phyloP scores from a whole-genome alignment of 2,888 invertebrate genomes.

The Prosopocoilus inquinatus region DNA sequence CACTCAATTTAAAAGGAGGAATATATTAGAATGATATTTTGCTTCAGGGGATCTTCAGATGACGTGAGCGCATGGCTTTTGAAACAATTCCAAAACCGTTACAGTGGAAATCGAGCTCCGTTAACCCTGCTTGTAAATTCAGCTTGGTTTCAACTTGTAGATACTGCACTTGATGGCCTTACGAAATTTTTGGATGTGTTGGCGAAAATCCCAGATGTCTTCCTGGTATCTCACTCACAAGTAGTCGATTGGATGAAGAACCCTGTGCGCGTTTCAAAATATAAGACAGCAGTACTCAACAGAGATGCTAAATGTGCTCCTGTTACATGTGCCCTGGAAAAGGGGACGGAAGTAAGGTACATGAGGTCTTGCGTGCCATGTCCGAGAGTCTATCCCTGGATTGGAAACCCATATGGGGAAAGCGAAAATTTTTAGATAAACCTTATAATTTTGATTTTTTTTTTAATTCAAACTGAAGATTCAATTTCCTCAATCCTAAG shows the following conservation, averaged over 20 bases:
- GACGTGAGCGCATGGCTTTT: constrained; percentile 49
- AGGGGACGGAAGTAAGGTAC: constrained; percentile 35
- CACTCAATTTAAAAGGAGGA: background rate
- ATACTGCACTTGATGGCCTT: constrained; percentile 39
- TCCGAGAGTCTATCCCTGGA: constrained; percentile 51
- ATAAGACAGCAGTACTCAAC: constrained; percentile 23
- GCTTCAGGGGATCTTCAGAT: constrained; percentile 26
- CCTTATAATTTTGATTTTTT: too few species aligned
- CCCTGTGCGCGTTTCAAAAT: constrained; percentile 41
- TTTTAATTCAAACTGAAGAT: too few species aligned
- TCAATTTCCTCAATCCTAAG: too few species aligned
- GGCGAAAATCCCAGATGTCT: constrained; percentile 34
- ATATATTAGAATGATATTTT: background rate
- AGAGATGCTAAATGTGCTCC: constrained; percentile 28
- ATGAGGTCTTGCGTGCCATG: constrained; percentile 49
- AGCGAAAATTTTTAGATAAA: background rate
- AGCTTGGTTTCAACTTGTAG: constrained; percentile 49
- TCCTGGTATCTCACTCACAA: constrained; percentile 47
- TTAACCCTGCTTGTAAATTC: constrained; percentile 52
- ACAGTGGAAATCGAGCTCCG: constrained; percentile 50
- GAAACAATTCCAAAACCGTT: constrained; percentile 49
- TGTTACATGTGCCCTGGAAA: constrained; percentile 34
- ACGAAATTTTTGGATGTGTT: constrained; percentile 44
- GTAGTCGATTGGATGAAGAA: constrained; percentile 49
- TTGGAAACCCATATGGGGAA: constrained; percentile 48